phyloP scores from a whole-genome alignment of 2,113 vertebrate species.

The Catharus minimus region DNA sequence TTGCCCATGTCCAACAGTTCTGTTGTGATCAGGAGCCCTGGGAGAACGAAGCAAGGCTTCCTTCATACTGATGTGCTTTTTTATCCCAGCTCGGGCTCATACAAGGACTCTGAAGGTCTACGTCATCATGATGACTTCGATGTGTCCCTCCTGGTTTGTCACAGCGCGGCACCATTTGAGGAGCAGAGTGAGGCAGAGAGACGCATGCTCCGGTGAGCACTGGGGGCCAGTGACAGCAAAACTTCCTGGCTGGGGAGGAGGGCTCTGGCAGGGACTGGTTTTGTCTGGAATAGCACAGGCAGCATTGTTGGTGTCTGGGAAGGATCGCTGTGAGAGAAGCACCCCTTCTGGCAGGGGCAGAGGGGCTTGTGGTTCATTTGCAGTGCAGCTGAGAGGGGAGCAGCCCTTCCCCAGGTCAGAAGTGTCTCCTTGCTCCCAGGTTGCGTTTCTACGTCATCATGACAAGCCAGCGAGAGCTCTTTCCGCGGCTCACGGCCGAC shows the following conservation, averaged over 20 bases:
- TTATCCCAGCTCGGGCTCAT: constrained; percentile 87
- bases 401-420: neutral
- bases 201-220: constrained; percentile 86
- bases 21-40: neutral
- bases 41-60: neutral
- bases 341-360: neutral
- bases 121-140: constrained; percentile 96
- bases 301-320: neutral
- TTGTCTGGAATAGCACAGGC: neutral
- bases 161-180: constrained; percentile 91
- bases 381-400: neutral
- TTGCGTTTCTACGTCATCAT: constrained; percentile 93
- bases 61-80: neutral
- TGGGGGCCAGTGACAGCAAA: neutral
- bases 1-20: neutral
- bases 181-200: constrained; percentile 94
- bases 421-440: constrained; percentile 63
- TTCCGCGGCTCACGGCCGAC: constrained; percentile 92
- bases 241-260: neutral
- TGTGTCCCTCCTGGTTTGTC: constrained; percentile 94
- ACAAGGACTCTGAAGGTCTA: constrained; percentile 92
- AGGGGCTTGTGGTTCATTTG: neutral
- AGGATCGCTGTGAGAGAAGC: neutral
- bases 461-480: constrained; percentile 95
- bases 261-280: neutral